Evolutionary conservation across 2,797 vertebrate genomes (phyloP), one percentile per base, ranked within the genome.

Genomic region (Pempheris klunzingeri): DNA sequence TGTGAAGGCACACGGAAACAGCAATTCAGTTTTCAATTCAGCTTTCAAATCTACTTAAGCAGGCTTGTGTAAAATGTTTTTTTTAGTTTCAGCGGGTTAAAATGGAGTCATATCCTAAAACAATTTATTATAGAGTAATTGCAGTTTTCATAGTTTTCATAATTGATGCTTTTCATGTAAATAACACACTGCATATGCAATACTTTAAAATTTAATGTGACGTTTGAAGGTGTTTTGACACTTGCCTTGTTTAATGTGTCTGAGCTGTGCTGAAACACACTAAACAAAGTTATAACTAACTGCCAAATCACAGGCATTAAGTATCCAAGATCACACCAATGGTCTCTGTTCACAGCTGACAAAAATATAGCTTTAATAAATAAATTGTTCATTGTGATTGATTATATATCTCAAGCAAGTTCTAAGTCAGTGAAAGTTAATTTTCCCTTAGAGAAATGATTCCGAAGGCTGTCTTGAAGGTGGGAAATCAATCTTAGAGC

Each of bases 371-470:
- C 20, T 74, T 57, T 57, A 59, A 83, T 64, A n/a, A 74, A 85
- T 72, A 41, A 53, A 61, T 61, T 32, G 39, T 41, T 71, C 38
- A n/a, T 14, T 30, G 50, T 78, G 74, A 87, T 84, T 77, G 71
- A 84, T 80, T 68, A 66, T 72, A 38, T 49, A 60, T 77, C 50
- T 78, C 32, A 17, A 55, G 62, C 13, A 5, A 24, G 71, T 77
- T 85, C 66, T 67, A 65, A 77, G 57, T 84, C 77, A 71, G 63
- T 74, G 78, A 55, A 76, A 47, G 55, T 71, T 81, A 36, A 80
- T 84, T 79, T 71, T 64, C 43, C 60, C 12, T 44, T 14, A 7
- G 44, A 63, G 80, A 72, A 85, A 84, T 71, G 17, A 86, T 57
- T 79, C 54, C 22, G 44, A 43, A 36, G 5, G 52, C 34, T 73